These are phyloP conservation scores for Drosophila sordidapex DNA, from an alignment of 2,888 invertebrate species.

Conservation along the genomic window DNA sequence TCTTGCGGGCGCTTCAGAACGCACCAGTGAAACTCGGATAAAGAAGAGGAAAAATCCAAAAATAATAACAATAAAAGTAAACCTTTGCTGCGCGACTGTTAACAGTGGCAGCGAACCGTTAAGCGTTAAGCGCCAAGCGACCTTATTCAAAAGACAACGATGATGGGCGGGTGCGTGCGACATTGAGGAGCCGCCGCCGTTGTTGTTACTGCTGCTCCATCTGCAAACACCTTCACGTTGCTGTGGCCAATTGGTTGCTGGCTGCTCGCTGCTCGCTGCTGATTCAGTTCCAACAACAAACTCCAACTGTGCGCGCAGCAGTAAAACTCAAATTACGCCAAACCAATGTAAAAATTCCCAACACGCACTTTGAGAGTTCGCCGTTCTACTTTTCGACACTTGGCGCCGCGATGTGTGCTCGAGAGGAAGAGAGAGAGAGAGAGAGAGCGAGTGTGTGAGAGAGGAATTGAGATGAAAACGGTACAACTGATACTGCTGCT, in stretches of 20 bases:
- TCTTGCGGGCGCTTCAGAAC: slow-evolving; percentile 10
- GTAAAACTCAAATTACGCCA: slow-evolving; percentile 34
- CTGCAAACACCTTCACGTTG: slow-evolving; percentile 28
- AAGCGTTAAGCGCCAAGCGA: slow-evolving; percentile 47
- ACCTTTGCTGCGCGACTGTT: slow-evolving; percentile 39
- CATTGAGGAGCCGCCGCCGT: slow-evolving; percentile 9
- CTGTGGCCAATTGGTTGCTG: not conserved
- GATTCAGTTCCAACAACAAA: not conserved
- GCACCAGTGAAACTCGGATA: slow-evolving; percentile 3
- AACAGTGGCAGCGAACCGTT: slow-evolving; percentile 45
- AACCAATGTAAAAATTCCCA: slow-evolving; percentile 51
- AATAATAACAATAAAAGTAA: not conserved
- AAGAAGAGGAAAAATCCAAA: not conserved
- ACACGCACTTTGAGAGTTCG: slow-evolving; percentile 62
- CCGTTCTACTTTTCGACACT: slow-evolving; percentile 56
- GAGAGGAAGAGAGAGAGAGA: slow-evolving; percentile 5
- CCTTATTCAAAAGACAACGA: slow-evolving; percentile 36
- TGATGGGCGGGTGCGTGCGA: not conserved
- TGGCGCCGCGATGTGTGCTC: slow-evolving; percentile 15
- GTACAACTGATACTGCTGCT: slow-evolving; percentile 6
- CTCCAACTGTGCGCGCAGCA: slow-evolving; percentile 6
- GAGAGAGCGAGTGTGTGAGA: slow-evolving; percentile 2
- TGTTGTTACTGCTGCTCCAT: slow-evolving; percentile 5
- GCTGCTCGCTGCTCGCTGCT: not conserved
- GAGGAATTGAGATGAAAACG: not conserved